Conservation (phyloP, 2,113 vertebrate genomes). For the Thunnus thynnus region DNA sequence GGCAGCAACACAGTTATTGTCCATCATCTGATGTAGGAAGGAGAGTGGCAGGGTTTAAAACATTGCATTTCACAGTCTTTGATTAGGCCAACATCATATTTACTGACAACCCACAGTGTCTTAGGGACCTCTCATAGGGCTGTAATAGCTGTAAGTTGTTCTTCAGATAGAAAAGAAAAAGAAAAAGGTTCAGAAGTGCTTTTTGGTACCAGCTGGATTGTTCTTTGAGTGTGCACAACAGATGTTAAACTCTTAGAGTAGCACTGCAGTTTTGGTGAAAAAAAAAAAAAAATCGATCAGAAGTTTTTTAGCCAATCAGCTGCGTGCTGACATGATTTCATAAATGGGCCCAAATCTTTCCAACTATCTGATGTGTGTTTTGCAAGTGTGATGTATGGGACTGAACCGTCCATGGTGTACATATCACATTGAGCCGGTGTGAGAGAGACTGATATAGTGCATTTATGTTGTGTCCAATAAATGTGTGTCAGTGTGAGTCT, state of each 20-base stretch:
- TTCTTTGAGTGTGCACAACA: background rate
- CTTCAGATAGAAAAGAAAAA: background rate
- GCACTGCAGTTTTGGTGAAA: background rate
- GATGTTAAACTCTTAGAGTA: background rate
- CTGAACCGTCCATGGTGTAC: background rate
- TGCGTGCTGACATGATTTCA: conserved; percentile 8
- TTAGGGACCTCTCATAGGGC: conserved; percentile 7
- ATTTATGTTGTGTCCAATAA: background rate
- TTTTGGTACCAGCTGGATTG: background rate
- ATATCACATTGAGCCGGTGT: background rate
- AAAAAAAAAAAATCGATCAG: background rate
- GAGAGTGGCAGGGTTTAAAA: no score
- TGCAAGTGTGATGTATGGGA: conserved; percentile 18
- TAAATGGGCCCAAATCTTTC: conserved; percentile 5
- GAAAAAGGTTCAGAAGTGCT: background rate
- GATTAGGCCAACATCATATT: conserved; percentile 4
- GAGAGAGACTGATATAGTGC: conserved; percentile 12
- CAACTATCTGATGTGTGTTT: conserved; percentile 19
- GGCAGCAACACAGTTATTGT: no score
- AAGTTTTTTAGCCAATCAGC: conserved; percentile 8
- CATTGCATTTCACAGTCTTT: background rate
- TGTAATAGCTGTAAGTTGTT: background rate
- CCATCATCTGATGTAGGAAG: no score
- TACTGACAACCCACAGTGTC: conserved; percentile 8
- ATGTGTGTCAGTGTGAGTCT: background rate